Percentiles rank a stretch among this genome's conserved stretches.
Evolutionary conservation across 2,113 vertebrate genomes (phyloP).

Genomic region (Cyphomyrus plagiostoma): DNA sequence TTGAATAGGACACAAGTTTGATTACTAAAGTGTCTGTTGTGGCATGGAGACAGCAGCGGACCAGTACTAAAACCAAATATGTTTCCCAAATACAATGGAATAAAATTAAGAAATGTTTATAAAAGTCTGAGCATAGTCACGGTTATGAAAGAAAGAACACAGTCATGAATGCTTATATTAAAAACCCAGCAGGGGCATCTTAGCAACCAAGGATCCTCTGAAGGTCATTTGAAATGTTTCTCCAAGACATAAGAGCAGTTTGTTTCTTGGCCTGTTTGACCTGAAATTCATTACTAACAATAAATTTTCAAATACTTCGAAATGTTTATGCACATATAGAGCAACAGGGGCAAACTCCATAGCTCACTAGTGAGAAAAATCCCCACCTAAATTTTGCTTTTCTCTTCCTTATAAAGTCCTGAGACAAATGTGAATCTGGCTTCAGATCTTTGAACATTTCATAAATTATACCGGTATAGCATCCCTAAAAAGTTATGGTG

Average conservation of each 20-base stretch:
- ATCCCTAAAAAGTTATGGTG: background rate
- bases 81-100: background rate
- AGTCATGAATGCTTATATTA: background rate
- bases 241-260: background rate
- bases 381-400: background rate
- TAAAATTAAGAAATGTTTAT: background rate
- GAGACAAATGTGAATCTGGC: background rate
- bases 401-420: conserved; percentile 42
- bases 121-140: background rate
- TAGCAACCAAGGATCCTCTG: background rate
- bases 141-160: background rate
- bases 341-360: conserved; percentile 24
- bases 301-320: background rate
- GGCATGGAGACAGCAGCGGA: background rate
- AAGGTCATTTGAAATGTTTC: background rate
- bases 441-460: background rate
- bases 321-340: background rate
- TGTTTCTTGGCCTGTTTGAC: background rate
- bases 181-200: background rate
- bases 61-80: background rate
- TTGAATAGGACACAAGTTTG: background rate
- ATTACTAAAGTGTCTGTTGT: background rate
- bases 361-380: conserved; percentile 16
- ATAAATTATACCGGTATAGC: background rate
- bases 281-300: background rate